Percentiles rank a stretch among this genome's conserved stretches.
These are phyloP conservation scores for Plagodis dolabraria DNA, from an alignment of 2,888 invertebrate species.

Conservation along the genomic window DNA sequence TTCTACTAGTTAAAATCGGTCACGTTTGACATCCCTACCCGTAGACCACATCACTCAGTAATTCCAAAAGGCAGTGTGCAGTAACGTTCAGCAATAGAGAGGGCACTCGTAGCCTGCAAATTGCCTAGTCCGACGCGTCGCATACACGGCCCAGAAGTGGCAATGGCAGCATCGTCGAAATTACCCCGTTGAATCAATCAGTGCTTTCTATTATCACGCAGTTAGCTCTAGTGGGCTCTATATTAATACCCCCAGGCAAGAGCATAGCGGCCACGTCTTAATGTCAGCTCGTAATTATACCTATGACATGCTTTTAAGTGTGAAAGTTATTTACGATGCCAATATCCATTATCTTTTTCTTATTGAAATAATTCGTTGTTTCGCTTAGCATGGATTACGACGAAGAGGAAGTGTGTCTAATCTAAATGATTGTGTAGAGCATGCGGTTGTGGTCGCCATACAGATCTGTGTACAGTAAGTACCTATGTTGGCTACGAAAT, in stretches of 20 bases:
- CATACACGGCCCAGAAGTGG: constrained; percentile 35
- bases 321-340: constrained; percentile 33
- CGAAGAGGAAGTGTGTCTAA: constrained; percentile 30
- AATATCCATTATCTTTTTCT: constrained; percentile 21
- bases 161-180: constrained; percentile 28
- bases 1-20: background rate
- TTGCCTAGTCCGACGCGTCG: constrained; percentile 38
- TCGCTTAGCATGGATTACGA: constrained; percentile 10
- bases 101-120: constrained; percentile 36
- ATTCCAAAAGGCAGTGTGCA: constrained; percentile 38
- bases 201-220: constrained; percentile 28
- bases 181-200: constrained; percentile 37
- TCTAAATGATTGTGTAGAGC: constrained; percentile 31
- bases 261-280: constrained; percentile 33
- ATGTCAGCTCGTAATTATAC: constrained; percentile 33
- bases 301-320: constrained; percentile 34
- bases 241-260: constrained; percentile 19
- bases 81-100: constrained; percentile 35
- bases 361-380: constrained; percentile 20
- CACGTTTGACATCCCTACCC: constrained; percentile 16
- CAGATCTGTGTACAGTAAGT: constrained; percentile 39
- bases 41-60: constrained; percentile 11
- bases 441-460: constrained; percentile 35
- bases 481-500: constrained; percentile 41
- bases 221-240: constrained; percentile 1